phyloP scores from a whole-genome alignment of 2,113 vertebrate genomes.

The Rhodinocichla rosea region DNA sequence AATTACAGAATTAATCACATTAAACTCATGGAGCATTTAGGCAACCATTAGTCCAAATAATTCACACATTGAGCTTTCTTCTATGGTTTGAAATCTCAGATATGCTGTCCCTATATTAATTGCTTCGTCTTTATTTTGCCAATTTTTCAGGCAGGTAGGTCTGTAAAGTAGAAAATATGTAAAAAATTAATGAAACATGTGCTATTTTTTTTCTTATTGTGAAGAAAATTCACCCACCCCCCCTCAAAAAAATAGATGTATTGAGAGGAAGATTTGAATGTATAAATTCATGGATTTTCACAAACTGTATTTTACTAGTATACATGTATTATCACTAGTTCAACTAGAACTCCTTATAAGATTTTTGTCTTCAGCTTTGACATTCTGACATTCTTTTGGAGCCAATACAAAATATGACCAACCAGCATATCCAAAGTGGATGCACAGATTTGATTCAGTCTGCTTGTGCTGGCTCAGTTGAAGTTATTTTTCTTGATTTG shows the following conservation, averaged over 20 bases:
- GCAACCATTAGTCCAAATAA: background rate
- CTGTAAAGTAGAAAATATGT: background rate
- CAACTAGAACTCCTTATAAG: background rate
- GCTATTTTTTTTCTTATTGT: background rate
- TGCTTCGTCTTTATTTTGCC: background rate
- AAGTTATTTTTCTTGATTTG: background rate
- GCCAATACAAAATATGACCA: background rate
- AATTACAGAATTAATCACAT: background rate
- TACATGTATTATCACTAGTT: background rate
- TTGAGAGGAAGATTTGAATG: background rate
- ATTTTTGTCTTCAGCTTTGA: background rate
- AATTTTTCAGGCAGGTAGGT: background rate
- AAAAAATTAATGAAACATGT: background rate
- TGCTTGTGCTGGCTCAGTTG: background rate
- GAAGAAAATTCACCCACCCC: accelerated
- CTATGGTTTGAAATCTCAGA: background rate
- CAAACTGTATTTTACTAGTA: background rate
- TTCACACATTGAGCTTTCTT: background rate
- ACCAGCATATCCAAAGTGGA: background rate
- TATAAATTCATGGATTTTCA: background rate
- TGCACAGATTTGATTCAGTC: background rate
- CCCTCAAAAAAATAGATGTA: accelerated
- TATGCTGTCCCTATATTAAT: background rate
- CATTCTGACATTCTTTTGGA: background rate
- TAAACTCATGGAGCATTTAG: background rate